Evolutionary conservation across 1,140 invertebrate species (phyloP).

Genomic region (Rhizoglyphus robini): DNA sequence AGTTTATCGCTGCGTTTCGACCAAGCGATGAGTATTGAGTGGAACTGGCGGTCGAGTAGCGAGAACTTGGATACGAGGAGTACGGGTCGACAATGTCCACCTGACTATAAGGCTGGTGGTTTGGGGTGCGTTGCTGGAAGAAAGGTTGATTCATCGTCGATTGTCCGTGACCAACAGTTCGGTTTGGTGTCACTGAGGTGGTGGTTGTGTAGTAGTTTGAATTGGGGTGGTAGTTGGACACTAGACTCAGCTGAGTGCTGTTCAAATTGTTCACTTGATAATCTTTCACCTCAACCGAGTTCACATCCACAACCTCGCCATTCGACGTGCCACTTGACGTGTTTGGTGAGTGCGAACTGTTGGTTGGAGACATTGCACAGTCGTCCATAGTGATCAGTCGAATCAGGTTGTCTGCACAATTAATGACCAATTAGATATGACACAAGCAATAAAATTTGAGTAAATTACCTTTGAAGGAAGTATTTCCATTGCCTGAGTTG

Average conservation of each 20-base stretch:
- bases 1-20: background rate
- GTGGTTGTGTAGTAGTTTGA: no score
- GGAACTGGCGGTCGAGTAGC: conserved; percentile 19
- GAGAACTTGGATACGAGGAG: background rate
- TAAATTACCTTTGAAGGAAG: conserved; percentile 14
- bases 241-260: background rate
- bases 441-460: background rate
- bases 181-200: no score
- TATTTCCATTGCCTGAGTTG: background rate
- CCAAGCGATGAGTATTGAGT: conserved; percentile 27
- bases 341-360: conserved; percentile 7
- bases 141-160: no score
- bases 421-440: background rate
- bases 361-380: background rate
- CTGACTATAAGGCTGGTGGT: background rate
- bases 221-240: background rate
- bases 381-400: conserved; percentile 14
- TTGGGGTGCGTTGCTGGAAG: no score
- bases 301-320: background rate
- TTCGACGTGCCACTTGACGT: background rate
- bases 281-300: background rate
- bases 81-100: background rate
- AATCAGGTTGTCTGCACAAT: conserved; percentile 12
- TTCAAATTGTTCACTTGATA: background rate
- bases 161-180: no score